These are phyloP conservation scores for Acronicta alni DNA, from an alignment of 2,888 invertebrate genomes.

Conservation along the genomic window DNA sequence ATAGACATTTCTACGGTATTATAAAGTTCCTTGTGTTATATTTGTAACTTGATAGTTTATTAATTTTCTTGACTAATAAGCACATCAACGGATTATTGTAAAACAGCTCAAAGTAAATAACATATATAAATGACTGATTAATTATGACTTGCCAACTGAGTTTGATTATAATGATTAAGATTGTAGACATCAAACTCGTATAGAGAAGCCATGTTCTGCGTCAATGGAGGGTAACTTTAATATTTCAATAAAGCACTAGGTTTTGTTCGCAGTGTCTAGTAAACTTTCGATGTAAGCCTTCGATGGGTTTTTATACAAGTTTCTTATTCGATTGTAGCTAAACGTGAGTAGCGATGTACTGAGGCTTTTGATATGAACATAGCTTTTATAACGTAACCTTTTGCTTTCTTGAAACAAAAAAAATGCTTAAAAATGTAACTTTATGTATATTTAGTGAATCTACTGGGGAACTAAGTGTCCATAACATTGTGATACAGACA, in stretches of 20 bases:
- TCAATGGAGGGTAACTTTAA: conserved; percentile 80
- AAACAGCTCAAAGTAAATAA: conserved; percentile 42
- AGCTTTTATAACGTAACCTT: conserved; percentile 71
- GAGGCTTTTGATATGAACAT: conserved; percentile 56
- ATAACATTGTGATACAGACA: conserved; percentile 88
- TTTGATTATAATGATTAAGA: conserved; percentile 34
- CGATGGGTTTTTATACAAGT: conserved; percentile 44
- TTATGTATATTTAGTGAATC: conserved; percentile 87
- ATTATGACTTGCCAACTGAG: conserved; percentile 40
- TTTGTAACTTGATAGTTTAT: conserved; percentile 25
- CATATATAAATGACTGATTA: conserved; percentile 53
- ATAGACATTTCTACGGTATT: conserved; percentile 10
- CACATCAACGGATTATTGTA: conserved; percentile 38
- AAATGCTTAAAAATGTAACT: conserved; percentile 82
- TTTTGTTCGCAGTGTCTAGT: conserved; percentile 62
- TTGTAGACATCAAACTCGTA: conserved; percentile 31
- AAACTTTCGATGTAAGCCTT: conserved; percentile 48
- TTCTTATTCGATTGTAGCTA: conserved; percentile 45
- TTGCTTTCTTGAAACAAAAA: conserved; percentile 85
- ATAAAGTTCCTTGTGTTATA: conserved; percentile 41
- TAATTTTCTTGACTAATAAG: conserved; percentile 44
- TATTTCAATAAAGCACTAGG: conserved; percentile 86
- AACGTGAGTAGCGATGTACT: conserved; percentile 43
- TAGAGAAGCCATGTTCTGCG: conserved; percentile 81
- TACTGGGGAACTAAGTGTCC: conserved; percentile 84